Base-by-base conservation (phyloP, 2,888 invertebrate species). In the Cerastis leucographa region DNA sequence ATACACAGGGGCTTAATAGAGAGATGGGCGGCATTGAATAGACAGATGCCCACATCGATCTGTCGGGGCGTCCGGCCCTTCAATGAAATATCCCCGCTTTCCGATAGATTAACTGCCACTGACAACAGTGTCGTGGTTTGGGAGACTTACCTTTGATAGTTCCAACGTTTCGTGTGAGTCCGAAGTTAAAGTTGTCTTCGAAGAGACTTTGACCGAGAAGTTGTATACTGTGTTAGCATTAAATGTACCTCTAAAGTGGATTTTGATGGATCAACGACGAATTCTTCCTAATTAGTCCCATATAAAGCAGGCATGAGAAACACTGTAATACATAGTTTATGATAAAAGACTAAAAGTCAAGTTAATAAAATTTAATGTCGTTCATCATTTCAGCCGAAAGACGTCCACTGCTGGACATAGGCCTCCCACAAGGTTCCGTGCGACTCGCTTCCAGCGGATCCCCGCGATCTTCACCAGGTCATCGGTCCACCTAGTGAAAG, bases 41-140 rank as follows among this genome's bases (percentile, higher is more conserved):
- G 86, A 83, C 86, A 85, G 78, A 83, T 75, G 71, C 49, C 76
- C 64, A 72, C 54, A 85, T 73, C 76, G 69, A 76, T 74, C 64
- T 74, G 66, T 84, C 65, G 71, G 51, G 75, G 64, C 78, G 71
- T 71, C 70, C 71, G 80, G 44, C 76, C 83, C 76, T 78, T 80
- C 79, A 74, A 49, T 81, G 83, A 84, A 88, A 88, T 86, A 86
- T 84, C 83, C 64, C 69, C 76, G 80, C 69, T 66, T 84, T 73
- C 72, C 84, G 73, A 86, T 85, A 84, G 88, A 88, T 86, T 88
- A 87, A 75, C 62, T 80, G 77, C 66, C 64, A 61, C 74, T 66
- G 76, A 81, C 84, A 78, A 85, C 78, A 74, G 61, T 81, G 72
- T 80, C 56, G 74, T 51, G 74, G 76, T 70, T 80, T 74, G 74